Evolutionary conservation across 2,888 invertebrate species (phyloP).

Genomic region (Dexiosoma caninum): DNA sequence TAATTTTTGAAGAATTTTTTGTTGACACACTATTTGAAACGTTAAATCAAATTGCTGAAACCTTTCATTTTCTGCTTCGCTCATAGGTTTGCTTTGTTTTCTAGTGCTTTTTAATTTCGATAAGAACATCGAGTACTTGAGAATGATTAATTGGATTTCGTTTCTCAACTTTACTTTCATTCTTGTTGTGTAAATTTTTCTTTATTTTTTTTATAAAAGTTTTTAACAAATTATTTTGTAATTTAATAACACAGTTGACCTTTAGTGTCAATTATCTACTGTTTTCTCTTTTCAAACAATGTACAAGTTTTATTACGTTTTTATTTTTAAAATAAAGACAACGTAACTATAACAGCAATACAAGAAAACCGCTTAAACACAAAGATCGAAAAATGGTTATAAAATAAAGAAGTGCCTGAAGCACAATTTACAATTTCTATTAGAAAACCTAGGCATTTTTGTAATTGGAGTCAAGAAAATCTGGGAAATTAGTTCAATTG

Average conservation of each 20-base stretch:
- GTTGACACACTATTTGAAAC: too few species aligned
- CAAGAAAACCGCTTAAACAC: too few species aligned
- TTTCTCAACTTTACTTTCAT: background rate
- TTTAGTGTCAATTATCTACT: conserved; percentile 42
- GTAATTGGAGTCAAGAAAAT: too few species aligned
- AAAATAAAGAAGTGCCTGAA: too few species aligned
- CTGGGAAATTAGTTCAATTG: too few species aligned
- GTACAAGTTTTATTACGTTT: conserved; percentile 24
- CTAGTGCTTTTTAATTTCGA: background rate
- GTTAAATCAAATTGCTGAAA: background rate
- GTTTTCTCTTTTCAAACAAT: background rate
- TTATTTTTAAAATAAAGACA: background rate
- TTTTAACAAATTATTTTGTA: conserved; percentile 54
- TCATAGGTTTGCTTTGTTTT: background rate
- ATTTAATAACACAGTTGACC: conserved; percentile 57
- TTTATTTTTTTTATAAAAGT: background rate
- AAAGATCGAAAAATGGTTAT: too few species aligned
- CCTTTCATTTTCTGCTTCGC: background rate
- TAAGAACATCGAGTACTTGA: conserved; percentile 16
- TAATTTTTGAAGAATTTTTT: too few species aligned
- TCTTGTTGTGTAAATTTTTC: background rate
- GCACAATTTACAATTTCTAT: too few species aligned
- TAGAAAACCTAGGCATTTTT: too few species aligned
- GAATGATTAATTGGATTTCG: conserved; percentile 38
- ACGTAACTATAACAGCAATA: too few species aligned